A percentile compares a stretch with the other conserved stretches of the same genome.
Evolutionary conservation across 1,140 invertebrate species (phyloP).

Genomic region (Metopolophium dirhodum): DNA sequence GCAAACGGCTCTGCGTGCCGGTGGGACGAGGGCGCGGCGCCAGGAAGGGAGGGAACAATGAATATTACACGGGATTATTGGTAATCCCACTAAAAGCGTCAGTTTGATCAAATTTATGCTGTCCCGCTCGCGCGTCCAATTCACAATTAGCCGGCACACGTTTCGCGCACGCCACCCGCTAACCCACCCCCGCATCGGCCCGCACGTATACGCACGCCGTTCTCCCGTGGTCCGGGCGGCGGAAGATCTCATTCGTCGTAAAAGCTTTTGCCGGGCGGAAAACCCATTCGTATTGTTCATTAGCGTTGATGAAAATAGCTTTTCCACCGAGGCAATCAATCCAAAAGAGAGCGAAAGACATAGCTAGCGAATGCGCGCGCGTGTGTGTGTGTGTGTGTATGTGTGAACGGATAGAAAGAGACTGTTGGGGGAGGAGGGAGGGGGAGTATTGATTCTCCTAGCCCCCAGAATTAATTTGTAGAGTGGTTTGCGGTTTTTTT

Average conservation of each 20-base stretch:
- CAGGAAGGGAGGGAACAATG: constrained; percentile 34
- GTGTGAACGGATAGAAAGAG: neutral
- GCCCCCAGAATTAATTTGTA: constrained; percentile 56
- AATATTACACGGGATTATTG: constrained; percentile 57
- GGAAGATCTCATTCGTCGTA: constrained; percentile 57
- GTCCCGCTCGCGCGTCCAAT: constrained; percentile 54
- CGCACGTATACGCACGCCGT: neutral
- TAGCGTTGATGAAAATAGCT: constrained; percentile 57
- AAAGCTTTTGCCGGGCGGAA: constrained; percentile 56
- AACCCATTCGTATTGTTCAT: constrained; percentile 57
- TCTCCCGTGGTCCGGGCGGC: neutral
- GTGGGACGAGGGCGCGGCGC: neutral
- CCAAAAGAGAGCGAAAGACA: constrained; percentile 55
- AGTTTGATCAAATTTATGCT: constrained; percentile 57
- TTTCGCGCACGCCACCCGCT: neutral
- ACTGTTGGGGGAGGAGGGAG: neutral
- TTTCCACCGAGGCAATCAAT: constrained; percentile 57
- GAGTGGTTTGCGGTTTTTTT: constrained; percentile 55
- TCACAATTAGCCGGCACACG: constrained; percentile 56
- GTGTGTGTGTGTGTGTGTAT: neutral
- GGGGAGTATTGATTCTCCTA: constrained; percentile 50
- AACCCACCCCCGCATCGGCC: neutral
- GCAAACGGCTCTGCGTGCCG: neutral
- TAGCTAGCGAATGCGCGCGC: neutral
- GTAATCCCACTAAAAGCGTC: constrained; percentile 57